Percentiles rank a stretch among this genome's conserved stretches.
phyloP scores from a whole-genome alignment of 2,797 vertebrate genomes.

The Chelonia mydas region DNA sequence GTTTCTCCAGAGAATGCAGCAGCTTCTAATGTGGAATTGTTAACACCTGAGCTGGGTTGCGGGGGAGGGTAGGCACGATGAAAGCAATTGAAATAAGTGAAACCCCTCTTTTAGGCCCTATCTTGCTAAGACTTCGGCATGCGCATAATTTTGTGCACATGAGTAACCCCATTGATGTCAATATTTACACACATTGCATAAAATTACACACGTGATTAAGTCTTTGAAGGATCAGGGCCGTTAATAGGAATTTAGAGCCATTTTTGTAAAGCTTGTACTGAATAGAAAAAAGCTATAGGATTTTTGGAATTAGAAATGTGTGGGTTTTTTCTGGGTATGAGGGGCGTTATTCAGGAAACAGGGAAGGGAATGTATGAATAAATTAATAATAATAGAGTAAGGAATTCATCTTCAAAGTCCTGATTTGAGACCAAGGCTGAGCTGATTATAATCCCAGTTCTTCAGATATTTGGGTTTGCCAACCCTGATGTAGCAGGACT shows the following conservation, averaged over 20 bases:
- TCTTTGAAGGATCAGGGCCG: accelerated
- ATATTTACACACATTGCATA: not conserved
- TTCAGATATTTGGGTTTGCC: constrained; percentile 10
- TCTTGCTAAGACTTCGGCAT: not conserved
- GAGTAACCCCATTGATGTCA: not conserved
- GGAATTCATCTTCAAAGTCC: constrained; percentile 65
- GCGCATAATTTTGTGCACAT: not conserved
- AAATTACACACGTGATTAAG: accelerated
- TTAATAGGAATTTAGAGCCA: accelerated
- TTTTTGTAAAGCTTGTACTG: accelerated
- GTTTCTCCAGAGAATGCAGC: accelerated
- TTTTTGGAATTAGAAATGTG: not conserved
- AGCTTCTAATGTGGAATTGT: not conserved
- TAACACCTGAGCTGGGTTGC: not conserved
- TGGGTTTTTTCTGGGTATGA: not conserved
- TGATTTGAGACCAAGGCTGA: constrained; percentile 57
- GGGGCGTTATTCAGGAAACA: constrained; percentile 18
- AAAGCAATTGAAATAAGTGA: not conserved
- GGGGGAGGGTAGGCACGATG: not conserved
- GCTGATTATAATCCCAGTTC: constrained; percentile 56
- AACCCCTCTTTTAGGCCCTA: not conserved
- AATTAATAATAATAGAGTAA: constrained; percentile 57
- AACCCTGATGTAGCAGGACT: not conserved
- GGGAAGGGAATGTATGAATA: constrained; percentile 38
- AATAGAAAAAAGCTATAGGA: not conserved